Percentiles rank a stretch among this genome's conserved stretches.
phyloP scores from a whole-genome alignment of 2,113 vertebrate genomes.

The Vulpes ferrilata region DNA sequence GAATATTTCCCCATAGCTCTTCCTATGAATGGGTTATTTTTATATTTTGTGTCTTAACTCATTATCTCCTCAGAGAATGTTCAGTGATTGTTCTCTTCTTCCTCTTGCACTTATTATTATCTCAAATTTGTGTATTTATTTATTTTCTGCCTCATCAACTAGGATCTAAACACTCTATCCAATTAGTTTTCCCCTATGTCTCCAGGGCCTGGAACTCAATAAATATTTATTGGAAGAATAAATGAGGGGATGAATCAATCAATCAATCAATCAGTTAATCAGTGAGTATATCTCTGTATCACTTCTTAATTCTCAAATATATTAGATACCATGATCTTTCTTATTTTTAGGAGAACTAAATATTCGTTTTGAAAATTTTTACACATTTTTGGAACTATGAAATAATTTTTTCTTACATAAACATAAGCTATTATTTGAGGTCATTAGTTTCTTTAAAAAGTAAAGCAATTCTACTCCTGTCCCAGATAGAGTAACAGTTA shows the following conservation, averaged over 20 bases:
- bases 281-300: background rate
- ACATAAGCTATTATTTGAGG: background rate
- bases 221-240: background rate
- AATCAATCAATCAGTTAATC: background rate
- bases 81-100: background rate
- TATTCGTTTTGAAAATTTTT: background rate
- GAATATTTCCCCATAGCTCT: background rate
- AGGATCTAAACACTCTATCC: background rate
- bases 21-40: background rate
- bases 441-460: background rate
- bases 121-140: background rate
- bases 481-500: background rate
- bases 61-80: background rate
- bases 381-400: background rate
- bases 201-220: background rate
- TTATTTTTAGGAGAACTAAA: background rate
- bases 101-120: background rate
- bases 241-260: background rate
- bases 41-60: background rate
- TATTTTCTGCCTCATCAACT: background rate
- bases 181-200: background rate
- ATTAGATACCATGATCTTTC: background rate
- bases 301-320: background rate
- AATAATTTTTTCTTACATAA: background rate
- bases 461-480: background rate